Conservation (phyloP, 2,797 vertebrate genomes). For the Macroramphosus scolopax region DNA sequence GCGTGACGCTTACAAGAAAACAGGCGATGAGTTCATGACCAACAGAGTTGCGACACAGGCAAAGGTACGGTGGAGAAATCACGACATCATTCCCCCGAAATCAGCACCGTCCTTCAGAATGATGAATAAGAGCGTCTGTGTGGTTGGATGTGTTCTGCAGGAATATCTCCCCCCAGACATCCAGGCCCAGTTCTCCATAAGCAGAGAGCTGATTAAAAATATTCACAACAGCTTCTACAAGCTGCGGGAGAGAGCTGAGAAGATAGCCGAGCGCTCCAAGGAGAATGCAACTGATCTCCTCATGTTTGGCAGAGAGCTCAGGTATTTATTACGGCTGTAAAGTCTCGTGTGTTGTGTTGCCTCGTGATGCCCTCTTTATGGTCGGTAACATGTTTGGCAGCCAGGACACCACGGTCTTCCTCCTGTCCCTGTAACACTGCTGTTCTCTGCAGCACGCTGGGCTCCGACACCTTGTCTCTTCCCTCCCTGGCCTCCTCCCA, state of each 20-base stretch:
- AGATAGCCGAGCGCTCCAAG: constrained; percentile 88
- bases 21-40: constrained; percentile 93
- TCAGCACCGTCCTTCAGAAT: no score
- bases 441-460: constrained; percentile 79
- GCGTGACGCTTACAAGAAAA: constrained; percentile 86
- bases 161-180: constrained; percentile 93
- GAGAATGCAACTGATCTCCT: constrained; percentile 93
- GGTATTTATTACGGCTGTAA: constrained; percentile 70
- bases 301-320: constrained; percentile 92
- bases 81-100: no score
- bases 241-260: constrained; percentile 90
- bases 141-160: constrained; percentile 64
- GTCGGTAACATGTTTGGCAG: constrained; percentile 41
- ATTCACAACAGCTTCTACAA: constrained; percentile 93
- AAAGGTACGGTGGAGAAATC: constrained; percentile 73
- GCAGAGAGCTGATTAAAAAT: constrained; percentile 92
- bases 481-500: constrained; percentile 86
- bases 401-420: constrained; percentile 3
- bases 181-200: constrained; percentile 89
- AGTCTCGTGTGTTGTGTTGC: constrained; percentile 7
- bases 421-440: constrained; percentile 17
- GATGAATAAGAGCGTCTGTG: no score
- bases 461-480: constrained; percentile 86
- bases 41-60: constrained; percentile 86
- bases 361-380: constrained; percentile 11